Conservation (phyloP, 2,113 vertebrate species). For the Chamaetylas fuelleborni region DNA sequence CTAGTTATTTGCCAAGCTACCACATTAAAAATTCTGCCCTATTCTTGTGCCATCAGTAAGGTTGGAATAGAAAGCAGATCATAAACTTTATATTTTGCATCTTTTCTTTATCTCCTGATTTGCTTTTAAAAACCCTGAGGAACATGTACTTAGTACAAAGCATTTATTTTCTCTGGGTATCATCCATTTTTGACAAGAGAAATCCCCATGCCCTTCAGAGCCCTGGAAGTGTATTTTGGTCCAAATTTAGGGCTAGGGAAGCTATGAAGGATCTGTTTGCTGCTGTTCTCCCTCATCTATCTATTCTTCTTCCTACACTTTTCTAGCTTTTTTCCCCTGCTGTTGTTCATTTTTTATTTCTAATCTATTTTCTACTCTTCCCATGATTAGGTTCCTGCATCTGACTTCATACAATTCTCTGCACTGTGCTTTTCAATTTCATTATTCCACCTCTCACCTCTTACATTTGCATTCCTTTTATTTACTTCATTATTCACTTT, state of each 20-base stretch:
- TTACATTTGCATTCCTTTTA: slow-evolving; percentile 36
- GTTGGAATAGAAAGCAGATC: slow-evolving; percentile 19
- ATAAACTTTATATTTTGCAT: neutral
- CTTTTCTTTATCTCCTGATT: neutral
- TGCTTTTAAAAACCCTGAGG: neutral
- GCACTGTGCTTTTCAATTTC: slow-evolving; percentile 4
- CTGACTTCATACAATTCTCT: neutral
- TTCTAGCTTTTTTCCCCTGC: neutral
- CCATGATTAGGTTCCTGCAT: neutral
- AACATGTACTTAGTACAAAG: neutral
- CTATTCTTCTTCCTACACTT: neutral
- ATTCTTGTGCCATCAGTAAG: neutral
- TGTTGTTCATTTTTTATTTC: neutral
- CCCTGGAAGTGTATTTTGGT: neutral
- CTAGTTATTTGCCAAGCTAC: neutral
- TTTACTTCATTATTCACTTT: slow-evolving; percentile 35
- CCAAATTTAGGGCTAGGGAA: neutral
- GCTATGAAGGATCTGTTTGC: neutral
- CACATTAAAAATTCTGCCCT: neutral
- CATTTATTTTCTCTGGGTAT: slow-evolving; percentile 5
- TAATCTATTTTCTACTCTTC: neutral
- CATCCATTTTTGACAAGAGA: neutral
- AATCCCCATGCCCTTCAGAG: neutral
- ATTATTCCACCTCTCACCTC: neutral
- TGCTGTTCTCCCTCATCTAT: neutral